These are phyloP conservation scores for Helogale parvula DNA, from an alignment of 2,113 vertebrate genomes.

Conservation along the genomic window DNA sequence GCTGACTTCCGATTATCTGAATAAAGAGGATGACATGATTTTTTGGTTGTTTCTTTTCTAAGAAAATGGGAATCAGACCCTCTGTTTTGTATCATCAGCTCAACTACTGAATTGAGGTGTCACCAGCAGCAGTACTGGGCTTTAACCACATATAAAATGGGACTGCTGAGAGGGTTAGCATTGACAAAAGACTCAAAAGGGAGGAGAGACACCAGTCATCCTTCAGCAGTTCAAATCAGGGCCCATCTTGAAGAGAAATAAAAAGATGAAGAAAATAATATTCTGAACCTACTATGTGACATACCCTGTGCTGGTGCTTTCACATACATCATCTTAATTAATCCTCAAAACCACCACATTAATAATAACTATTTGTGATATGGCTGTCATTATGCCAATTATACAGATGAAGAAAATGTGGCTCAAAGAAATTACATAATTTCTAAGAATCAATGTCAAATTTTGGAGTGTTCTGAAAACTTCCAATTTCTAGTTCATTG, in stretches of 20 bases:
- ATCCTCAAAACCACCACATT: background rate
- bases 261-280: background rate
- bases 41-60: constrained; percentile 33
- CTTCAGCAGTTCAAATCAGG: background rate
- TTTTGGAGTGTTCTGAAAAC: background rate
- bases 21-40: background rate
- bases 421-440: background rate
- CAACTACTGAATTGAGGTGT: background rate
- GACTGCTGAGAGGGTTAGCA: background rate
- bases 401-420: constrained; percentile 13
- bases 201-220: background rate
- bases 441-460: constrained; percentile 7
- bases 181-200: background rate
- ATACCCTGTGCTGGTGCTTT: background rate
- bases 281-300: background rate
- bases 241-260: background rate
- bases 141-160: constrained; percentile 18
- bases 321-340: background rate
- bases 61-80: background rate
- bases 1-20: constrained; percentile 1
- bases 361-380: background rate
- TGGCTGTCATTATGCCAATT: background rate
- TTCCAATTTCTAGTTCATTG: background rate
- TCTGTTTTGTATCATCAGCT: background rate
- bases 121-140: rapidly evolving